Evolutionary conservation across 92 coral and sea anemone genomes (phyloP), one percentile per base, ranked within the genome.

Genomic region (Palythoa grandis): DNA sequence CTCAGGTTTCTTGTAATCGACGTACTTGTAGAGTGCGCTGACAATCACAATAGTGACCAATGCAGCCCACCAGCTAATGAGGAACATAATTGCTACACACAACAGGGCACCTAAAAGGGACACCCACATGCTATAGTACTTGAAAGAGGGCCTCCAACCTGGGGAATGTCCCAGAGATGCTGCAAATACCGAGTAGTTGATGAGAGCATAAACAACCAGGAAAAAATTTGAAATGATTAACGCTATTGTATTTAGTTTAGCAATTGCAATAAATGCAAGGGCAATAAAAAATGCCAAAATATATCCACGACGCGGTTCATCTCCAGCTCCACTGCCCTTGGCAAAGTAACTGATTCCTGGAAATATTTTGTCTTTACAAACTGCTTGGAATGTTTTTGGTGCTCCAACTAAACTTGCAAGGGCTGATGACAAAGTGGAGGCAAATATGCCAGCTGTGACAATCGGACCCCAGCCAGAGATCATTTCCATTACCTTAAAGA

Each of bases 11-110:
- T 88, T 95, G 79, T 92, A 86, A 78, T 92, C 95, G 13, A 97
- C 95, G 74, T 91, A 95, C 76, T 95, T 95, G 88, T 97, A 97
- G 83, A 97, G 88, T 11, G 78, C 82, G 86, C 92, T 84, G n/a
- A 92, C 92, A 75, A 92, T 97, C 77, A 97, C 25, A 29, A 97
- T 90, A 4, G 99, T 93, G 74, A 95, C 66, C 73, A 97, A 83
- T 3, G 99, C 99, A 3, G 99, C 96, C 99, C 99, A 97, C 99
- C 99, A 95, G 83, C 92, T 95, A 91, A 97, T 97, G 11, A 97
- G 97, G 89, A 96, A 96, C 98, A 96, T 96, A 63, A 97, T 97
- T 19, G 92, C 99, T 54, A 97, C 78, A 78, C 99, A 97, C 82
- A 97, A 74, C 78, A 97, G 85, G 70, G 99, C 98, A 70, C 95